Base-by-base conservation (phyloP, 2,113 vertebrate species). In the Psettodes erumei region DNA sequence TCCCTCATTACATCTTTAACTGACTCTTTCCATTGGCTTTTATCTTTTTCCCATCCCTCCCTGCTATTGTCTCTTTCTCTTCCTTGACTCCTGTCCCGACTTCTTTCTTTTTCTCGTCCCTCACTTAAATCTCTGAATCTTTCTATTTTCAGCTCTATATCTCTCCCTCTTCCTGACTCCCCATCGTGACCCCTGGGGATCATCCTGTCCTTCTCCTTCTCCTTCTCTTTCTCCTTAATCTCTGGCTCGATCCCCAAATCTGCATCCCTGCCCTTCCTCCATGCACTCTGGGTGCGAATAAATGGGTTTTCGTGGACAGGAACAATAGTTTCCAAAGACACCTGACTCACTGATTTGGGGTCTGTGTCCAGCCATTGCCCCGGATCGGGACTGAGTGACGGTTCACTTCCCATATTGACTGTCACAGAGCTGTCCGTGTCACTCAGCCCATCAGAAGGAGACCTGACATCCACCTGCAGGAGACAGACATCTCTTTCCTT, bases 241-340 rank as follows among this genome's bases (percentile, higher is more conserved):
- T 90, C 88, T 19, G 43, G 27, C 2, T 92, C 87, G 0, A 28
- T 85, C 28, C 62, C 54, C 3, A 16, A 55, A 16, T 89, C 88
- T 15, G 32, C 30, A 55, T 86, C 90, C 58, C 42, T 81, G 25
- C 70, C 79, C 42, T 86, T 92, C 75, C 53, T 91, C 87, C 89
- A 89, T 19, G 80, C 71, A 25, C 89, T 93, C 68, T 96, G 94
- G 0, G 93, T 94, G 16, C 90, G 90, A 13, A 96, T 94, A 74
- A 96, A 96, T 16, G 93, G 94, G 78, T 96, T 97, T 87, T 96
- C 94, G 56, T 93, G 94, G 40, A 96, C 84, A 0, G 95, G 94
- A n/a, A 92, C 92, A 0, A 95, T 95, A 47, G 93, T 94, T 87
- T 96, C 95, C 66, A 89, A 43, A 5, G 94, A 95, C 33, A 93